A percentile compares a stretch with the other conserved stretches of the same genome.
These are phyloP conservation scores for Gracilinanus agilis DNA, from an alignment of 2,113 vertebrate species.

Conservation along the genomic window DNA sequence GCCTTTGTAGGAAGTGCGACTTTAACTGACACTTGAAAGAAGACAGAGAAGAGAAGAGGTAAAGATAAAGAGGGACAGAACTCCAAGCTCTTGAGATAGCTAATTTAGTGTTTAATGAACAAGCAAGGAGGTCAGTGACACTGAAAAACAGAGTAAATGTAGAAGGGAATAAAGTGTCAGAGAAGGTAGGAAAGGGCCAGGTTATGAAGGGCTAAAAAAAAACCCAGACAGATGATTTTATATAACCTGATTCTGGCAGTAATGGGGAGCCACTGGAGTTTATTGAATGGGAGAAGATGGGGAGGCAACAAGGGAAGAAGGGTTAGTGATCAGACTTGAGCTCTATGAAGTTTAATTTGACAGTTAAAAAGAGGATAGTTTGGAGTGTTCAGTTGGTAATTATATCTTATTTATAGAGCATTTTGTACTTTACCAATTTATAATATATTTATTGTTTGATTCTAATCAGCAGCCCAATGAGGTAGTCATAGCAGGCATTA, in stretches of 20 bases:
- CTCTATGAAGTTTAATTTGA: neutral
- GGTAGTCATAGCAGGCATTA: neutral
- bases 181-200: neutral
- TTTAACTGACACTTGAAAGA: neutral
- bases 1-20: neutral
- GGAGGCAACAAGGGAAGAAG: rapidly evolving
- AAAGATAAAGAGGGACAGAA: neutral
- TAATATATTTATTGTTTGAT: neutral
- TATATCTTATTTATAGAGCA: neutral
- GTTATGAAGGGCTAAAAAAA: neutral
- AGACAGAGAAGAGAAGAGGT: neutral
- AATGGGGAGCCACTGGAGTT: neutral
- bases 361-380: neutral
- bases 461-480: neutral
- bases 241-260: neutral
- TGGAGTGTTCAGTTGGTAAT: neutral
- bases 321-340: neutral
- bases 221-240: neutral
- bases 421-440: neutral
- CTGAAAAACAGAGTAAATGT: neutral
- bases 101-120: neutral
- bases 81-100: neutral
- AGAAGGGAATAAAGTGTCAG: neutral
- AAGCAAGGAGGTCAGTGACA: neutral
- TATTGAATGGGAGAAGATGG: neutral